These are phyloP conservation scores for Dynastes hyllus DNA, from an alignment of 2,888 invertebrate species.

Conservation along the genomic window DNA sequence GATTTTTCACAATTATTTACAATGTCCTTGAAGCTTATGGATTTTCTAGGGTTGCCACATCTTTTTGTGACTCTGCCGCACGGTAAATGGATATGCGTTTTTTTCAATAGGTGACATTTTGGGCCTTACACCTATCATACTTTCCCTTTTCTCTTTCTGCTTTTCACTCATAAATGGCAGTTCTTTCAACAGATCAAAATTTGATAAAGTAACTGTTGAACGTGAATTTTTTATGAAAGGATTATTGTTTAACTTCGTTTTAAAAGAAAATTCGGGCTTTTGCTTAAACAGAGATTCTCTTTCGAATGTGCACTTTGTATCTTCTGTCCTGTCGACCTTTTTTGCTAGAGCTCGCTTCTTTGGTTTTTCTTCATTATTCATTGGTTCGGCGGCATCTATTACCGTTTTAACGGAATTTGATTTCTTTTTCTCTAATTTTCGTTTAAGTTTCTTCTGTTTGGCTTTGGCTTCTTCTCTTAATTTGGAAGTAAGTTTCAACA, in stretches of 20 bases:
- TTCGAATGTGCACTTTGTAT: background rate
- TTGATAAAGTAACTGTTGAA: constrained; percentile 16
- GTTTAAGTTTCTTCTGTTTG: constrained; percentile 47
- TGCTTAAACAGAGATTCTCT: background rate
- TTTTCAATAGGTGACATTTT: background rate
- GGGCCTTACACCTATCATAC: background rate
- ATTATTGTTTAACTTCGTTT: background rate
- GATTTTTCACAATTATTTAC: constrained; percentile 14
- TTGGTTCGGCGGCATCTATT: background rate
- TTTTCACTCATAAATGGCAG: constrained; percentile 15
- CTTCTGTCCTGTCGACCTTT: constrained; percentile 12
- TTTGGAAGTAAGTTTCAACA: constrained; percentile 52
- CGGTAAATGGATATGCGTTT: background rate
- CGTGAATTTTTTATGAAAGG: background rate
- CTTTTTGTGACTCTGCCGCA: constrained; percentile 18
- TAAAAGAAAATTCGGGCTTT: constrained; percentile 1
- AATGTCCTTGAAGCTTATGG: constrained; percentile 14
- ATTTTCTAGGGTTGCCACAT: background rate
- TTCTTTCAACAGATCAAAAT: constrained; percentile 44
- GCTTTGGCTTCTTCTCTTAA: constrained; percentile 46
- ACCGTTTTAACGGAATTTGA: constrained; percentile 33
- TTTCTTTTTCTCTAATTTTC: constrained; percentile 41
- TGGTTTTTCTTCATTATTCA: constrained; percentile 27
- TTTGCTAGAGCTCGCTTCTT: constrained; percentile 1
- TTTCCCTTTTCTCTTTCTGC: constrained; percentile 10